A percentile compares a stretch with the other conserved stretches of the same genome.
Evolutionary conservation across 2,888 invertebrate genomes (phyloP).

Genomic region (Fragum whitleyi): DNA sequence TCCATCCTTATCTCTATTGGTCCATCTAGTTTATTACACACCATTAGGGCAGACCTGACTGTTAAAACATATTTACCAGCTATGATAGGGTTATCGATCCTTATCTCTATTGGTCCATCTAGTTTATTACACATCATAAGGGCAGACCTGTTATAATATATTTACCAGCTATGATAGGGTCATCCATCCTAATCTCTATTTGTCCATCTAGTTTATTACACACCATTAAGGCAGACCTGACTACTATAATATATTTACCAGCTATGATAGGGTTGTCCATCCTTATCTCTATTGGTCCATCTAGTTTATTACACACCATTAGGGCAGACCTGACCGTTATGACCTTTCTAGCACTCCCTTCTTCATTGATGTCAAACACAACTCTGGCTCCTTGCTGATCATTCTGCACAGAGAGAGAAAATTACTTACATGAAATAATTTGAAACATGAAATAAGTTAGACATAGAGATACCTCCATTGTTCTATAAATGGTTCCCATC

Average conservation of each 20-base stretch:
- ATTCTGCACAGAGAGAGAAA: constrained; percentile 35
- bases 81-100: no score
- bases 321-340: constrained; percentile 96
- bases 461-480: constrained; percentile 89
- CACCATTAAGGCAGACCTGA: no score
- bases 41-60: constrained; percentile 86
- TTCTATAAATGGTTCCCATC: constrained; percentile 99
- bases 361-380: constrained; percentile 95
- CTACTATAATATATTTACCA: constrained; percentile 86
- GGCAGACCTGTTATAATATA: no score
- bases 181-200: no score
- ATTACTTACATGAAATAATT: background rate
- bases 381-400: constrained; percentile 89
- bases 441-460: background rate
- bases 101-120: constrained; percentile 86
- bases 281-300: constrained; percentile 87
- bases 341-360: constrained; percentile 97
- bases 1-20: constrained; percentile 87
- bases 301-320: constrained; percentile 89
- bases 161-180: background rate
- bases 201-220: no score
- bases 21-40: constrained; percentile 88
- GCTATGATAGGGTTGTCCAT: constrained; percentile 86
- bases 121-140: constrained; percentile 90
- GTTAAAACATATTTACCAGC: no score